Evolutionary conservation across 2,888 invertebrate genomes (phyloP).

Genomic region (Thelaira solivaga): DNA sequence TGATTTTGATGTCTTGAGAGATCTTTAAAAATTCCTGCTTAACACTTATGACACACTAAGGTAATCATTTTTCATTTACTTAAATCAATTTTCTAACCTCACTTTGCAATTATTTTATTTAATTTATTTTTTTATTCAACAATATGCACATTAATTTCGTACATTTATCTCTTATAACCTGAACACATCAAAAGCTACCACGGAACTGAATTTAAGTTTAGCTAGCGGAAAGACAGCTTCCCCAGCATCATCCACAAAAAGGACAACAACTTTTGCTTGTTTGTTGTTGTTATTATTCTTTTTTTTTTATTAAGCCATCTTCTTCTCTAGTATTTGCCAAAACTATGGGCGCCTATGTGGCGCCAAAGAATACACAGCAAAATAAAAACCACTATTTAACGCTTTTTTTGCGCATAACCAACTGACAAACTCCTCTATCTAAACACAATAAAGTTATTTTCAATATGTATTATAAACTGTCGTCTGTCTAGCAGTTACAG

Average conservation of each 20-base stretch:
- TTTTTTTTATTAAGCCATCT: constrained; percentile 7
- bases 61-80: too few relatives aligned
- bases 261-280: constrained; percentile 51
- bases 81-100: too few relatives aligned
- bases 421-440: constrained; percentile 9
- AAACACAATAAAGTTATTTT: constrained; percentile 20
- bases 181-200: constrained; percentile 48
- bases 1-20: too few relatives aligned
- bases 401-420: constrained; percentile 44
- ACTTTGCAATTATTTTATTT: too few relatives aligned
- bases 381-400: constrained; percentile 42
- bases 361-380: constrained; percentile 37
- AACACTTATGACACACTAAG: too few relatives aligned
- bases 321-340: constrained; percentile 51
- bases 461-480: constrained; percentile 14
- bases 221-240: constrained; percentile 31
- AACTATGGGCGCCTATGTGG: constrained; percentile 60
- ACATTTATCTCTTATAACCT: constrained; percentile 29
- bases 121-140: neutral
- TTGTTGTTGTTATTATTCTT: neutral
- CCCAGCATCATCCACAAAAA: constrained; percentile 29
- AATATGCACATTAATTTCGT: neutral
- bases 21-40: too few relatives aligned
- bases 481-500: neutral
- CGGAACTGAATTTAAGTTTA: constrained; percentile 45